Conservation (phyloP, 2,797 vertebrate species). For the Falco naumanni region DNA sequence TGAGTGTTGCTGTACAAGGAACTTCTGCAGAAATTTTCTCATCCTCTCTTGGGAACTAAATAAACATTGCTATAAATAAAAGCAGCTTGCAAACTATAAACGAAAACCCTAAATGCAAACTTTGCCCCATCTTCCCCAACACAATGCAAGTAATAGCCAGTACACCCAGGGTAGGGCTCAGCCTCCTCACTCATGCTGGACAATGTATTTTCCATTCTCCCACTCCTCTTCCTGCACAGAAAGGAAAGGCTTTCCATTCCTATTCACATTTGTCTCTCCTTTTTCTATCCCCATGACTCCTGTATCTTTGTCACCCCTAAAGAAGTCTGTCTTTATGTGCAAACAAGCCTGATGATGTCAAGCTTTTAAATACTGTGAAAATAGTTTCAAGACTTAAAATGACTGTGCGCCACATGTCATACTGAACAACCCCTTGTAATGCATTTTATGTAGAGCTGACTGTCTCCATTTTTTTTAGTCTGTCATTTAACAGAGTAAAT, state of each 20-base stretch:
- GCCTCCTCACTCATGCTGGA: not conserved
- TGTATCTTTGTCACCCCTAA: not conserved
- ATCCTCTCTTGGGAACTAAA: not conserved
- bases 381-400: not conserved
- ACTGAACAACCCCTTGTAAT: not conserved
- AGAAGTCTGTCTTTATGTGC: not conserved
- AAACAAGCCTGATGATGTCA: not conserved
- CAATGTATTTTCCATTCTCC: not conserved
- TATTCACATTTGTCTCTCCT: not conserved
- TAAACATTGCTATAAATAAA: not conserved
- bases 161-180: not conserved
- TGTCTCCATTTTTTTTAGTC: not conserved
- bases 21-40: not conserved
- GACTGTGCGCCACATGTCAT: not conserved
- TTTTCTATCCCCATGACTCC: constrained; percentile 42
- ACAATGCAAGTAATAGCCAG: not conserved
- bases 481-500: not conserved
- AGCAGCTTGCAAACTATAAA: not conserved
- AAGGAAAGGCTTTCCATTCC: not conserved
- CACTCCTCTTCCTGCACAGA: not conserved
- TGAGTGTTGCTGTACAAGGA: not conserved
- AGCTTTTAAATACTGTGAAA: not conserved
- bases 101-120: not conserved
- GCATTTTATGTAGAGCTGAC: not conserved
- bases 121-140: not conserved